phyloP scores from a whole-genome alignment of 1,140 invertebrate genomes.

The Leguminivora glycinivorella region DNA sequence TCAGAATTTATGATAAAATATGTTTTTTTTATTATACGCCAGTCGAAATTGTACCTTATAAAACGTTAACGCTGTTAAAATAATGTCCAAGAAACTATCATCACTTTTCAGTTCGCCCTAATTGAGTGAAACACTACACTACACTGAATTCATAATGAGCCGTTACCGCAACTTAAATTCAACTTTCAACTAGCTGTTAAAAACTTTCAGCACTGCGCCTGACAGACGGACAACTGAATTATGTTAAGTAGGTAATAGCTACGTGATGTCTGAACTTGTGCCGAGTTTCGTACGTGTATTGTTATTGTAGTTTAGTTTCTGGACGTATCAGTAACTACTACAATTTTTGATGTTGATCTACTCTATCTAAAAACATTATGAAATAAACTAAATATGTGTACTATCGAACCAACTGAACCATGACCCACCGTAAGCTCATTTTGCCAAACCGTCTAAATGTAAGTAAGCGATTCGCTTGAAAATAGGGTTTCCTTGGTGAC shows the following conservation, averaged over 20 bases:
- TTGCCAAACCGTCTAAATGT: too few relatives aligned
- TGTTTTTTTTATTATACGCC: too few relatives aligned
- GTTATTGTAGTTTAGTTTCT: conserved; percentile 3
- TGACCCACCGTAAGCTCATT: too few relatives aligned
- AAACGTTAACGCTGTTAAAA: too few relatives aligned
- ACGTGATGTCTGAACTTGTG: conserved; percentile 8
- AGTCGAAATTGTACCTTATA: background rate
- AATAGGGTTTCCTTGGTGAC: too few relatives aligned
- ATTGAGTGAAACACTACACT: conserved; percentile 20
- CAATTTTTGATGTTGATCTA: too few relatives aligned
- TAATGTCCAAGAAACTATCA: background rate
- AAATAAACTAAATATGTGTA: too few relatives aligned
- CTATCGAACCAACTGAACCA: too few relatives aligned
- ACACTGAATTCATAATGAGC: conserved; percentile 22
- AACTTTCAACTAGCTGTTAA: conserved; percentile 19
- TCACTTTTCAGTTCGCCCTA: background rate
- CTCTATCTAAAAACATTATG: too few relatives aligned
- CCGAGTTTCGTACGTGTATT: background rate
- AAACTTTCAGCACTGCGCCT: conserved; percentile 10
- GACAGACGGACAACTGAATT: conserved; percentile 27
- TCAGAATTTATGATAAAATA: too few relatives aligned
- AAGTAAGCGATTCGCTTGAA: too few relatives aligned
- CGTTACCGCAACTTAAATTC: background rate
- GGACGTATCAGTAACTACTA: background rate
- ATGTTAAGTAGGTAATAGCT: conserved; percentile 14